A percentile compares a stretch with the other conserved stretches of the same genome.
Conservation (phyloP, 2,888 invertebrate species). For the Cantharis flavilabris region DNA sequence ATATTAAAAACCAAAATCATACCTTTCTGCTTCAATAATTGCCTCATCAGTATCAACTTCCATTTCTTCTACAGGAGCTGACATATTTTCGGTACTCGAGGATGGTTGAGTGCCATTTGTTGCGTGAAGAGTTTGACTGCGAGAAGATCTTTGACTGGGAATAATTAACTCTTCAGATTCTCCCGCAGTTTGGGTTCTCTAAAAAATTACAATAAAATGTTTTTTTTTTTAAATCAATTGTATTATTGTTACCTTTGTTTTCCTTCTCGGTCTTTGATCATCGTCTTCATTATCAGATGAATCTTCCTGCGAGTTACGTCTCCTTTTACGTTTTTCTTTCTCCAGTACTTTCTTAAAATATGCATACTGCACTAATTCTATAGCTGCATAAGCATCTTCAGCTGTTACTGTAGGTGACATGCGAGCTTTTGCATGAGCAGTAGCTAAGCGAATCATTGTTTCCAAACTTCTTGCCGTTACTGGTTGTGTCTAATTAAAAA, state of each 20-base stretch:
- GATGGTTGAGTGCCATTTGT: not conserved
- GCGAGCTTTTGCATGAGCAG: slow-evolving; percentile 95
- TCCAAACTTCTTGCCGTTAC: slow-evolving; percentile 96
- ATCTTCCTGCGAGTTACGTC: slow-evolving; percentile 59
- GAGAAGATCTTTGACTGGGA: not conserved
- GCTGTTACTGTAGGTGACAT: slow-evolving; percentile 83
- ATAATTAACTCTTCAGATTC: not conserved
- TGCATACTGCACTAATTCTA: slow-evolving; percentile 92
- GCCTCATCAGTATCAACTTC: slow-evolving; percentile 39
- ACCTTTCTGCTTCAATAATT: slow-evolving; percentile 31
- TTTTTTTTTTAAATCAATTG: not conserved
- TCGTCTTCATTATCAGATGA: slow-evolving; percentile 53
- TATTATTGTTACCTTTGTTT: slow-evolving; percentile 51
- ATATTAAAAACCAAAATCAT: not conserved
- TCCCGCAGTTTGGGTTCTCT: not conserved
- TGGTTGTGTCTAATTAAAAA: slow-evolving; percentile 81
- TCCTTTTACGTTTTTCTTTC: slow-evolving; percentile 75
- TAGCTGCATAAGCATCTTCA: slow-evolving; percentile 88
- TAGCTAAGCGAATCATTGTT: slow-evolving; percentile 95
- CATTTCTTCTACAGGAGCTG: slow-evolving; percentile 28
- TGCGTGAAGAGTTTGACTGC: not conserved
- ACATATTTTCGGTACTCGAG: not conserved
- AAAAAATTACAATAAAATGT: not conserved
- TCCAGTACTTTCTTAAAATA: slow-evolving; percentile 93
- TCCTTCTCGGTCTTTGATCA: slow-evolving; percentile 53